phyloP scores from a whole-genome alignment of 2,888 invertebrate genomes.

The Ochropleura leucogaster region DNA sequence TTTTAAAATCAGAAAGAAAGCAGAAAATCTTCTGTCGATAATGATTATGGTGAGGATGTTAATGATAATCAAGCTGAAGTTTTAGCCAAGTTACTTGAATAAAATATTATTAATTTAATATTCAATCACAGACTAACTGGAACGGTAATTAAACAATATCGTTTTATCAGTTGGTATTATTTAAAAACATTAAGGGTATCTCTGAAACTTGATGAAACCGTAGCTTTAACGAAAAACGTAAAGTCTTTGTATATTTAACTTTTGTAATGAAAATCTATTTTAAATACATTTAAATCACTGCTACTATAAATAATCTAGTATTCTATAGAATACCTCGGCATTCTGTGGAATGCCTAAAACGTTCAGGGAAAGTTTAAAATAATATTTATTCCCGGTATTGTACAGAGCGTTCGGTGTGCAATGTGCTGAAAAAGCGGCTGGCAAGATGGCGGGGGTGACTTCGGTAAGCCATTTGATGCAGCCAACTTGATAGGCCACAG shows the following conservation, averaged over 20 bases:
- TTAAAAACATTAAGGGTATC: background rate
- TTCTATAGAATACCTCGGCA: too few species aligned
- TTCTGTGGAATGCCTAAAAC: too few species aligned
- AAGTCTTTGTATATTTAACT: conserved; percentile 1
- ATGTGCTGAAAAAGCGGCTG: too few species aligned
- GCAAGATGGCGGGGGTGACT: too few species aligned
- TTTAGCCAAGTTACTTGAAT: background rate
- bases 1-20: background rate
- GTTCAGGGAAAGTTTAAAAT: too few species aligned
- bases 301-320: too few species aligned
- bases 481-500: too few species aligned
- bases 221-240: conserved; percentile 10
- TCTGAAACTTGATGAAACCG: conserved; percentile 1
- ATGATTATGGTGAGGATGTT: too few species aligned
- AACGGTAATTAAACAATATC: conserved; percentile 11
- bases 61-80: background rate
- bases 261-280: conserved; percentile 2
- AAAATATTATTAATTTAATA: background rate
- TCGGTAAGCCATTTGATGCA: too few species aligned
- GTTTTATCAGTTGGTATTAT: conserved; percentile 18
- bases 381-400: too few species aligned
- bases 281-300: background rate
- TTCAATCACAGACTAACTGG: background rate
- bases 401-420: too few species aligned
- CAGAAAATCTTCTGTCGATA: too few species aligned